Evolutionary conservation across 2,797 vertebrate species (phyloP).

Genomic region (Glyptemys insculpta): DNA sequence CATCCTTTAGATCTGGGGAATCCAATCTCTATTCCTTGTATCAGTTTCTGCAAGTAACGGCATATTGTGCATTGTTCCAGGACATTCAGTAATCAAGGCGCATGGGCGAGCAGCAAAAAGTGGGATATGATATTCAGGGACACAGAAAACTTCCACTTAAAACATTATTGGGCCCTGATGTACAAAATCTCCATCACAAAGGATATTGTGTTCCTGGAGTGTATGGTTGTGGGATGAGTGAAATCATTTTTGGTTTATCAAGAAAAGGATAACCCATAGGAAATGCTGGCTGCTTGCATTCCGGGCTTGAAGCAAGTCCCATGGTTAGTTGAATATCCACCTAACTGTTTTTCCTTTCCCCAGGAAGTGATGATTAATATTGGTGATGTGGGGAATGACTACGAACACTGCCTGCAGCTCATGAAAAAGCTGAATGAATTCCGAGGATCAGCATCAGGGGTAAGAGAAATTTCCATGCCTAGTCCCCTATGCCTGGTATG

Average conservation of each 20-base stretch:
- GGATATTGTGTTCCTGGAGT: neutral
- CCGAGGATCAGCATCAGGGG: conserved; percentile 83
- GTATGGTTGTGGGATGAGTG: neutral
- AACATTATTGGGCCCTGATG: neutral
- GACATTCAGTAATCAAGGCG: neutral
- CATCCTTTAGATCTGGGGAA: neutral
- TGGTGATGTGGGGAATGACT: conserved; percentile 88
- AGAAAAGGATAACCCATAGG: neutral
- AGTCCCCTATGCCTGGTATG: neutral
- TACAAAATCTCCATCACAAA: neutral
- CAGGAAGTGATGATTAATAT: conserved; percentile 91
- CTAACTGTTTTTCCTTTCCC: conserved; percentile 29
- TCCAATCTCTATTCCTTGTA: neutral
- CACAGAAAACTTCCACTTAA: neutral
- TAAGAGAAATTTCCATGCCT: conserved; percentile 73
- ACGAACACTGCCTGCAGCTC: conserved; percentile 90
- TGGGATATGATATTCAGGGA: neutral
- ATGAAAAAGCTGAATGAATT: conserved; percentile 86
- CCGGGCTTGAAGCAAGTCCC: neutral
- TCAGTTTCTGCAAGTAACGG: neutral
- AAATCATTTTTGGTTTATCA: neutral
- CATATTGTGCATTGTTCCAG: neutral
- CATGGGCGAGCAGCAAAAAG: neutral
- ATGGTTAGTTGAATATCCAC: neutral
- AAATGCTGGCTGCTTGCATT: neutral